These are phyloP conservation scores for Lasaia peninsularis DNA, from an alignment of 1,140 invertebrate genomes.

Conservation along the genomic window DNA sequence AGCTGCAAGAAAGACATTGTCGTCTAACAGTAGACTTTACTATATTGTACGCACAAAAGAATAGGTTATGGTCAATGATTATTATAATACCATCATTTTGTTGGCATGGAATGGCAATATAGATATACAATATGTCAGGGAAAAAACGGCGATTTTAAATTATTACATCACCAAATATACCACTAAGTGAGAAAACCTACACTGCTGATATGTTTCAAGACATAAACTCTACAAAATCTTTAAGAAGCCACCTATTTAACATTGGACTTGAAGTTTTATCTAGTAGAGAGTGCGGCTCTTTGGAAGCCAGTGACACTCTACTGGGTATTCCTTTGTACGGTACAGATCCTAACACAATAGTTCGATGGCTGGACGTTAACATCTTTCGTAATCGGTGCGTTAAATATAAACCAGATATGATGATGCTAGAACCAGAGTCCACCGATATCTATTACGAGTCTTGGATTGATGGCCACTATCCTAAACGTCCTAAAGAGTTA, in stretches of 20 bases:
- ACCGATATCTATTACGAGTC: slow-evolving; percentile 21
- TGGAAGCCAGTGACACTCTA: slow-evolving; percentile 21
- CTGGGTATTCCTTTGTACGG: slow-evolving; percentile 18
- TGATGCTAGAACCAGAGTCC: slow-evolving; percentile 13
- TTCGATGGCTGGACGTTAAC: slow-evolving; percentile 18
- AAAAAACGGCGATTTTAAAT: slow-evolving; percentile 19
- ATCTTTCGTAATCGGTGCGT: slow-evolving; percentile 13
- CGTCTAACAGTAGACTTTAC: slow-evolving; percentile 14
- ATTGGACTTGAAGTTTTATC: slow-evolving; percentile 21
- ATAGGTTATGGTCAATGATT: slow-evolving; percentile 17
- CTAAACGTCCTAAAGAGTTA: slow-evolving; percentile 13
- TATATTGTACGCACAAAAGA: slow-evolving; percentile 19
- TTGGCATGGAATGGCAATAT: slow-evolving; percentile 17
- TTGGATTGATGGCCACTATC: slow-evolving; percentile 18
- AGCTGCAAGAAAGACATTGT: slow-evolving; percentile 15
- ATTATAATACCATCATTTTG: slow-evolving; percentile 16
- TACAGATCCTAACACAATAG: slow-evolving; percentile 14
- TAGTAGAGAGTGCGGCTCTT: slow-evolving; percentile 17
- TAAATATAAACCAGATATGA: slow-evolving; percentile 17
- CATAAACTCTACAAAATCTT: slow-evolving; percentile 17
- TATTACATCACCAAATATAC: slow-evolving; percentile 20
- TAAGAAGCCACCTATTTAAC: slow-evolving; percentile 20
- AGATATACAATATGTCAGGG: slow-evolving; percentile 16
- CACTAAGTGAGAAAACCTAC: slow-evolving; percentile 18
- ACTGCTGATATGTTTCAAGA: slow-evolving; percentile 12